These are phyloP conservation scores for Patiria pectinifera DNA, from an alignment of 53 echinoderm and acorn worm genomes.

Conservation along the genomic window DNA sequence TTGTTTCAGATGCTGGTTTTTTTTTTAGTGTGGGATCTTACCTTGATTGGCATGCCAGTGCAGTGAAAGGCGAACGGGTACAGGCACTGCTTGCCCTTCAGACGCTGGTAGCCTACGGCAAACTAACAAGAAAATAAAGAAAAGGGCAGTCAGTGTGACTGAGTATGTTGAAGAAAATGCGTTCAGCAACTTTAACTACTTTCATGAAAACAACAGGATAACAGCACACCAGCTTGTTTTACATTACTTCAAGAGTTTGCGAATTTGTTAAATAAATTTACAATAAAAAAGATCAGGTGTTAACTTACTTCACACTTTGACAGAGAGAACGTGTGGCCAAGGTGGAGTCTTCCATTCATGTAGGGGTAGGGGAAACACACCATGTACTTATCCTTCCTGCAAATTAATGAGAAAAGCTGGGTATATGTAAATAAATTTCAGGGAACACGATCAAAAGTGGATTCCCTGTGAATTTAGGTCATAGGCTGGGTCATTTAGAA, in stretches of 20 bases:
- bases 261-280: no score
- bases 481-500: no score
- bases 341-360: constrained; percentile 98
- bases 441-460: no score
- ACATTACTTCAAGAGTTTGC: no score
- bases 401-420: background rate
- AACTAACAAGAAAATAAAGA: constrained; percentile 70
- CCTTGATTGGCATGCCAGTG: constrained; percentile 99
- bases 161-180: background rate
- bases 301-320: constrained; percentile 96
- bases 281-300: background rate
- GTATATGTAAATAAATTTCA: no score
- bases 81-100: constrained; percentile 95
- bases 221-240: no score
- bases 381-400: constrained; percentile 94
- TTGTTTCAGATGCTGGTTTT: background rate
- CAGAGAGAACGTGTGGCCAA: constrained; percentile 96
- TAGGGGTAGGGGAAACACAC: constrained; percentile 98
- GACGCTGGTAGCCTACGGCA: constrained; percentile 86
- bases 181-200: no score
- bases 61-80: constrained; percentile 98
- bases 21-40: constrained; percentile 46
- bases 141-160: background rate
- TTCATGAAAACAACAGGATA: no score
- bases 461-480: no score